Base-by-base conservation (phyloP, 2,113 vertebrate species). In the Chroicocephalus ridibundus region DNA sequence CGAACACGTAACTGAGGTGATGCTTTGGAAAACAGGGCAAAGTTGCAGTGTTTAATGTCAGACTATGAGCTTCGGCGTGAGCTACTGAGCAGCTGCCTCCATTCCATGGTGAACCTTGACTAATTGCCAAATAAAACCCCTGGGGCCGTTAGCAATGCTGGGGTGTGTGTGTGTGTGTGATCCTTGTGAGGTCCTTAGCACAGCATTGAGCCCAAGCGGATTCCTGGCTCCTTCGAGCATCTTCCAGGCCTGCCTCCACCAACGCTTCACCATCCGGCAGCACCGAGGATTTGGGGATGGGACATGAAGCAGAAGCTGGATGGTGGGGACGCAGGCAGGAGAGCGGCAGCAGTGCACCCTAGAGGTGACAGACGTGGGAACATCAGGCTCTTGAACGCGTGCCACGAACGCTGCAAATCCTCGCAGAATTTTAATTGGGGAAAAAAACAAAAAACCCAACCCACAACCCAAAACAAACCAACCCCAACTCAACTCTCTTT, bases 291-390 rank as follows among this genome's bases (percentile, higher is more conserved):
- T 81, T 82, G 3, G 87, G 38, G 29, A 8, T 62, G 85, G 78
- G 82, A 52, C 6, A 8, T 0, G 1, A 75, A 61, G 49, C 68
- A 68, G 54, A 29, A 55, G 40, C 27, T 29, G 70, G 55, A 34
- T 1, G 13, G n/a, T 11, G 31, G 57, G 68, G 46, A 34, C 8
- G 11, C 0, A 2, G 71, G 81, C 49, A 69, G 89, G 62, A 93
- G 89, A 96, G 89, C 79, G 52, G 84, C 94, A 95, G 94, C 91
- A 95, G 25, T 93, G 91, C 86, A 81, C 94, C 42, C 94, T 97
- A 95, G 96, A 96, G 96, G 94, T 90, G 89, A 75, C 89, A 91
- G 82, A 74, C 7, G 5, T 32, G 68, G 93, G 85, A 94, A 90
- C 76, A 68, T 52, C 72, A 82, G 85, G 71, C 18, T 0, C 72